A percentile compares a stretch with the other conserved stretches of the same genome.
These are phyloP conservation scores for Coregonus clupeaformis DNA, from an alignment of 2,113 vertebrate species.

Conservation along the genomic window DNA sequence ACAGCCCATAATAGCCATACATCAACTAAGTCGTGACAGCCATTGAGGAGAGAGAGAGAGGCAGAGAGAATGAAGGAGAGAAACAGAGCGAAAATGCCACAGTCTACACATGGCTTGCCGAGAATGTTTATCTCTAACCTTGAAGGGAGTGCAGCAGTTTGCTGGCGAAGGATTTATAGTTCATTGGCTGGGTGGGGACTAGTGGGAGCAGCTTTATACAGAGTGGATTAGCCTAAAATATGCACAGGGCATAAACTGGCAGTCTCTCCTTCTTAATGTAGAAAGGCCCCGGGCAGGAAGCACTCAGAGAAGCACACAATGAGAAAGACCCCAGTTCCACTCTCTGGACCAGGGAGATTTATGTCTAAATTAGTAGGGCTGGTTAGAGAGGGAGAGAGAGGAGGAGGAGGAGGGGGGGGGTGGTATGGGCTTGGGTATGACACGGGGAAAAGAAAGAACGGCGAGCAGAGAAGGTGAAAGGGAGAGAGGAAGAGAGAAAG, in stretches of 20 bases:
- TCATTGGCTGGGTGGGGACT: not conserved
- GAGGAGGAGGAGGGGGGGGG: conserved; percentile 11
- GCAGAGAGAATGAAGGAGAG: not conserved
- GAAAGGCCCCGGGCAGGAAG: not conserved
- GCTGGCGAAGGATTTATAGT: not conserved
- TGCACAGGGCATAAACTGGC: not conserved
- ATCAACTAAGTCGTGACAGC: not conserved
- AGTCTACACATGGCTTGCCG: not conserved
- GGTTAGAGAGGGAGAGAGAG: conserved; percentile 29
- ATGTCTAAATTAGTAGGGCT: not conserved
- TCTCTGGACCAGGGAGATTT: not conserved
- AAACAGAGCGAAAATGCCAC: no score
- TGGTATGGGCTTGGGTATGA: no score
- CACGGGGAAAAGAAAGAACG: no score
- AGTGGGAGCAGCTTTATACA: not conserved
- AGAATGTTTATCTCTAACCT: no score
- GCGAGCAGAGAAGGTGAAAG: not conserved
- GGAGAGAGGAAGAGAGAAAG: not conserved
- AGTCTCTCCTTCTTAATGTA: not conserved
- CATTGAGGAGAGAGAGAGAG: not conserved
- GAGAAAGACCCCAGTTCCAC: not conserved
- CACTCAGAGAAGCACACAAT: conserved; percentile 2
- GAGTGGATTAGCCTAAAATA: conserved; percentile 7
- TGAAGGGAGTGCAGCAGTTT: not conserved
- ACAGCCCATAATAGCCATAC: not conserved